Base-by-base conservation (phyloP, 2,797 vertebrate genomes). In the Taeniopygia guttata region DNA sequence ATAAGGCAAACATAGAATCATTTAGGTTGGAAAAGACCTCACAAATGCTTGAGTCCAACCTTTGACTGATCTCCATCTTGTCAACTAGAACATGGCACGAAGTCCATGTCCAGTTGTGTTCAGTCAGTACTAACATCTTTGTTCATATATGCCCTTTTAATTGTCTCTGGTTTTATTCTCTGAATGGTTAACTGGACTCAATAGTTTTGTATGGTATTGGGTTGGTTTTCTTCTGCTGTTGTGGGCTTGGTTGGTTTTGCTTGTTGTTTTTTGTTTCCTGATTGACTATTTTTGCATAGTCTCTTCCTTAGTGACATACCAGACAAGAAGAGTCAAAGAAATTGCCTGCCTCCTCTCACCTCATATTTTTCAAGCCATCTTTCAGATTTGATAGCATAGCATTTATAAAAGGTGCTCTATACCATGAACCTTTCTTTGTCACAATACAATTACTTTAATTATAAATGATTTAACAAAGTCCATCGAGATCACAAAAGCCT, bases 381-480 rank as follows among this genome's bases (percentile, higher is more conserved):
- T 94, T 94, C 86, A 88, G 69, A 85, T 95, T 78, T 84, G 85
- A 43, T 95, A 95, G 67, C 55, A 20, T 54, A 87, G 51, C 59
- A 34, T 93, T 97, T 91, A 56, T 83, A 93, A 95, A 92, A 93
- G 86, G 52, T 80, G 66, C 89, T 73, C 87, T 75, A 80, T 95
- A 80, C 56, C 92, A 17, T 93, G 91, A 94, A 93, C 66, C 91
- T 96, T 91, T 95, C 94, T 88, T 87, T 96, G 84, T 96, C 89
- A 95, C 74, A 86, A 68, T 93, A 94, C 72, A 85, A 84, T 90
- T 64, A 89, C 90, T 88, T 92, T 76, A 93, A 89, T 97, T 93
- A 94, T 95, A 96, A 96, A 95, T 94, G 90, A 94, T 91, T 97
- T 94, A 92, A 85, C 52, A 13, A 58, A 88, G 89, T 76, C 93